These are phyloP conservation scores for Drosophila mettleri DNA, from an alignment of 2,888 invertebrate genomes.

Conservation along the genomic window DNA sequence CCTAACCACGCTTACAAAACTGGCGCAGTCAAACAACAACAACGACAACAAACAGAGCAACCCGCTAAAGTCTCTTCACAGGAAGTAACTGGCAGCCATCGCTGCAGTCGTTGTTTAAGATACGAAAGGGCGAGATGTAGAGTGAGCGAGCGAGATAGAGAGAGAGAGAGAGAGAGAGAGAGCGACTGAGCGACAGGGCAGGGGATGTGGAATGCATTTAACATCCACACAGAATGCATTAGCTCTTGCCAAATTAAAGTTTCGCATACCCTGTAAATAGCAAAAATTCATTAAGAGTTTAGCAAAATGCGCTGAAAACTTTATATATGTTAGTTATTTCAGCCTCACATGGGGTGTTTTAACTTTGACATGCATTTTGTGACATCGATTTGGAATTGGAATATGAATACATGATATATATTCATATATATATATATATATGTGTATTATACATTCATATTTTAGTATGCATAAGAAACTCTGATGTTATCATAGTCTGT, in stretches of 20 bases:
- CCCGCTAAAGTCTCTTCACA: constrained; percentile 52
- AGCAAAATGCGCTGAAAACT: constrained; percentile 27
- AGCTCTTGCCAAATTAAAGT: constrained; percentile 59
- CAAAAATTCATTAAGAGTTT: constrained; percentile 11
- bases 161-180: not conserved
- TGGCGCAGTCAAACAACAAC: constrained; percentile 44
- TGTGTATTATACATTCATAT: not conserved
- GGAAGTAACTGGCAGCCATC: constrained; percentile 57
- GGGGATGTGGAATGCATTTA: constrained; percentile 11
- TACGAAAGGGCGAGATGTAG: constrained; percentile 11
- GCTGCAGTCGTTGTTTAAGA: constrained; percentile 39
- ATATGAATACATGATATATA: not conserved
- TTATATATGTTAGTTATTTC: constrained; percentile 22
- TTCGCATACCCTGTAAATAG: constrained; percentile 28
- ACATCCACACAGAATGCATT: constrained; percentile 53
- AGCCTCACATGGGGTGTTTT: not conserved
- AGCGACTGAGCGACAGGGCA: too few relatives aligned
- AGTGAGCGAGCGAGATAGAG: not conserved
- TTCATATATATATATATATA: not conserved
- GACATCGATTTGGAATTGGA: not conserved
- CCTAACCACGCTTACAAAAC: constrained; percentile 39
- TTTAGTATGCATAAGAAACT: not conserved
- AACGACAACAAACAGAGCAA: constrained; percentile 27
- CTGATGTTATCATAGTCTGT: too few relatives aligned
- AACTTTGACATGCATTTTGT: not conserved